These are phyloP conservation scores for Petromus typicus DNA, from an alignment of 2,113 vertebrate species.

Conservation along the genomic window DNA sequence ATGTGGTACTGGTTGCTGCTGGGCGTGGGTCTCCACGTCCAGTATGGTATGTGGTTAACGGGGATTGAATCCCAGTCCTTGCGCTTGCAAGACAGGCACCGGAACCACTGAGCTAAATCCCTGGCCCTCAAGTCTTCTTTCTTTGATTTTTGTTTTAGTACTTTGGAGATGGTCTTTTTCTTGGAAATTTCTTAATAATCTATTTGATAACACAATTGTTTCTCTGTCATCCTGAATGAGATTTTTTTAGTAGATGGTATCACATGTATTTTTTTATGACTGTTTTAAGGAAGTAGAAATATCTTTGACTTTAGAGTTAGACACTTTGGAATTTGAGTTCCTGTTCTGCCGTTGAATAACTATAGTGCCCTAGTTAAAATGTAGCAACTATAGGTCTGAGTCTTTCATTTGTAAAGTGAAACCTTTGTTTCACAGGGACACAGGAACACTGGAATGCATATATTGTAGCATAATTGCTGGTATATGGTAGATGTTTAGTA, in stretches of 20 bases:
- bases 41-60: too few species aligned
- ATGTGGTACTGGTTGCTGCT: too few species aligned
- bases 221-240: not conserved
- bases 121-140: too few species aligned
- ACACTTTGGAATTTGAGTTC: conserved; percentile 48
- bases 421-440: not conserved
- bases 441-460: not conserved
- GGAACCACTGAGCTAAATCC: too few species aligned
- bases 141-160: not conserved
- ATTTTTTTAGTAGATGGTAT: not conserved
- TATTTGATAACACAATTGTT: not conserved
- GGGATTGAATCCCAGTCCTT: too few species aligned
- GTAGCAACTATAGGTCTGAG: not conserved
- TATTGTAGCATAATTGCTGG: not conserved
- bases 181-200: conserved; percentile 25
- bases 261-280: not conserved
- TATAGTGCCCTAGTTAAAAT: conserved; percentile 22
- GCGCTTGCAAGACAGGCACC: too few species aligned
- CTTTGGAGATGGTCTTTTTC: not conserved
- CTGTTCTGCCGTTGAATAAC: conserved; percentile 15
- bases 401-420: conserved; percentile 49
- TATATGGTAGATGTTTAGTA: not conserved
- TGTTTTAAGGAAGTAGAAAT: not conserved
- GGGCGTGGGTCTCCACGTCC: too few species aligned
- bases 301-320: conserved; percentile 42